phyloP scores from a whole-genome alignment of 2,888 invertebrate species.

The Orchesella flavescens region DNA sequence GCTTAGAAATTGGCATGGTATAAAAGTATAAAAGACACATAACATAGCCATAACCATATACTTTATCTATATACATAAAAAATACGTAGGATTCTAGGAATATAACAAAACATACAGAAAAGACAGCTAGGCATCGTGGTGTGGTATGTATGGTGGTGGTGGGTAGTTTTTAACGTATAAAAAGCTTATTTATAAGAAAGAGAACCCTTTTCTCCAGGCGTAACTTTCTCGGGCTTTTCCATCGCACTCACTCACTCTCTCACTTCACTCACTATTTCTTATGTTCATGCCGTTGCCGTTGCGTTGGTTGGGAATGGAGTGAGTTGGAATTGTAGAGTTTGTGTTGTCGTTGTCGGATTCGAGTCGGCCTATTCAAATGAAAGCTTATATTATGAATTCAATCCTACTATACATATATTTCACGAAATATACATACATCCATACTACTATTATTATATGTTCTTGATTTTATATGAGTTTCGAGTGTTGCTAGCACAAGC shows the following conservation, averaged over 20 bases:
- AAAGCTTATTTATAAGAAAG: conserved; percentile 14
- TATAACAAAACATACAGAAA: neutral
- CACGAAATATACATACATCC: too few species aligned
- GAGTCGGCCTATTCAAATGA: conserved; percentile 16
- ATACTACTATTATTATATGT: conserved; percentile 33
- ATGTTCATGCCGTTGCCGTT: too few species aligned
- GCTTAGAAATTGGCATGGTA: conserved; percentile 20
- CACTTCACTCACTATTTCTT: too few species aligned
- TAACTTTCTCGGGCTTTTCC: conserved; percentile 49
- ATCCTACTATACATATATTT: neutral
- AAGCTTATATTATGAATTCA: too few species aligned
- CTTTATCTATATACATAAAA: conserved; percentile 11
- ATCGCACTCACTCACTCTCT: too few species aligned
- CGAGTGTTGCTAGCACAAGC: conserved; percentile 16
- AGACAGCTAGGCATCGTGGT: too few species aligned
- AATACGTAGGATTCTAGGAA: conserved; percentile 7
- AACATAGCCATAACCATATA: neutral
- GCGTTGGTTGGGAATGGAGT: too few species aligned
- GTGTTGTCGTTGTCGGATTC: conserved; percentile 18
- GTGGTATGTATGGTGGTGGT: too few species aligned
- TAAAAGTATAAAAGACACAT: neutral
- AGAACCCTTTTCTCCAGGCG: conserved; percentile 52
- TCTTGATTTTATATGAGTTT: neutral
- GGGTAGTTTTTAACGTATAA: too few species aligned
- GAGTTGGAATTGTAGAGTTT: neutral